Evolutionary conservation across 2,797 vertebrate genomes (phyloP), one percentile per base, ranked within the genome.

Genomic region (Gambusia yucatana): DNA sequence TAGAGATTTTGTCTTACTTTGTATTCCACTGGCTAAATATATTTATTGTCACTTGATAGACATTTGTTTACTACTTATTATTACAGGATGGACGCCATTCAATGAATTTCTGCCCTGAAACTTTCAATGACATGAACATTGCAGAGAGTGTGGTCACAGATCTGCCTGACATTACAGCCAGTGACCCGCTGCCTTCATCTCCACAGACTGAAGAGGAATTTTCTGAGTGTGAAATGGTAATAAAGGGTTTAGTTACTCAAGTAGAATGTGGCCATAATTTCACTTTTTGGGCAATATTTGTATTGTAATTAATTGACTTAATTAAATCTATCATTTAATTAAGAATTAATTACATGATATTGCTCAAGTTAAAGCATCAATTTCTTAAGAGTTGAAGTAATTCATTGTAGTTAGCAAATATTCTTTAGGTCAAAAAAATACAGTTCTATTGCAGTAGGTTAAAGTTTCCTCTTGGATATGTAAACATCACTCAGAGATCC

Each of bases 201-300:
- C n/a, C 1, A 10, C 43, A 2, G 10, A 44, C n/a, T 4, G 41
- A 28, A 46, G 25, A 71, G 41, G 43, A 28, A 28, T 46, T 44
- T 71, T 36, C 22, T 14, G 20, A 46, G 43, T 71, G 43, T 71
- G 69, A 71, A 71, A 71, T 28, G 69, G 41, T 46, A 71, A 71
- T 28, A 13, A 71, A 46, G 1, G 0, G 4, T 46, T 71, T 46
- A 16, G 16, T n/a, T 46, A 28, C 22, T 4, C 3, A 28, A 71
- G 43, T 8, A 71, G 43, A 7, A 33, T 33, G 33, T 33, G 33
- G 33, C 2, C 33, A 33, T 33, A 33, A 33, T 33, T 33, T 33
- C 33, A 33, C 33, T 1, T 33, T 33, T 33, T 33, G 33, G 33
- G 33, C 33, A 33, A 33, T 33, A 33, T 33, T 33, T 33, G 33